These are phyloP conservation scores for Characodon lateralis DNA, from an alignment of 2,797 vertebrate species.

Conservation along the genomic window DNA sequence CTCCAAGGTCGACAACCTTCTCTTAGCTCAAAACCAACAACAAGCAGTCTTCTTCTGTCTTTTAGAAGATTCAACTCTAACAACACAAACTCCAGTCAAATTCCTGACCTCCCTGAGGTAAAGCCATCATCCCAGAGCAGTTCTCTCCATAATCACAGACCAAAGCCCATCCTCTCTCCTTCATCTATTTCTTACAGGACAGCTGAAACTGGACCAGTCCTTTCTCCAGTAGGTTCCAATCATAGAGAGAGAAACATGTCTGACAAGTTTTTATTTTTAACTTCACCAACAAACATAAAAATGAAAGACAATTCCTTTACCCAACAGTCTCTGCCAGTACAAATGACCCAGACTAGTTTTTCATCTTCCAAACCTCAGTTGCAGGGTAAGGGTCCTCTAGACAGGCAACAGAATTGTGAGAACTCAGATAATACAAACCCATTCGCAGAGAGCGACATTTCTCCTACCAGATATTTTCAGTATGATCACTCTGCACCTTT, in stretches of 20 bases:
- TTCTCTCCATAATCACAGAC: constrained; percentile 43
- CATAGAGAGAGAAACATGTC: constrained; percentile 35
- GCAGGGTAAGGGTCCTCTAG: constrained; percentile 28
- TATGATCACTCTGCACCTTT: constrained; percentile 34
- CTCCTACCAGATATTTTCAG: constrained; percentile 31
- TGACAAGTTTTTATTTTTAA: constrained; percentile 39
- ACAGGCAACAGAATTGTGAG: constrained; percentile 25
- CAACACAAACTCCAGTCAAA: constrained; percentile 39
- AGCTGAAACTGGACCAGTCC: constrained; percentile 19
- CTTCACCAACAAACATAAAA: constrained; percentile 34
- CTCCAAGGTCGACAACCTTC: constrained; percentile 52
- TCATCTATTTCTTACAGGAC: constrained; percentile 34
- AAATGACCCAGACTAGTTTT: constrained; percentile 21
- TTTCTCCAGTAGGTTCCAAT: constrained; percentile 31
- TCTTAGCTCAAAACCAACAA: constrained; percentile 75
- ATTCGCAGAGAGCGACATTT: constrained; percentile 17
- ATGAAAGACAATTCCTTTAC: constrained; percentile 9
- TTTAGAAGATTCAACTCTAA: constrained; percentile 67
- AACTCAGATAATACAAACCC: constrained; percentile 25
- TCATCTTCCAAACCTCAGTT: constrained; percentile 36
- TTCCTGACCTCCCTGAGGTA: constrained; percentile 35
- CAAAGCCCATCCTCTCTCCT: constrained; percentile 45
- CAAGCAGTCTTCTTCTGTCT: constrained; percentile 79
- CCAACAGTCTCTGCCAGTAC: constrained; percentile 30
- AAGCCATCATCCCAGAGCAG: constrained; percentile 29